Base-by-base conservation (phyloP, 2,888 invertebrate genomes). In the Atrina japonica region DNA sequence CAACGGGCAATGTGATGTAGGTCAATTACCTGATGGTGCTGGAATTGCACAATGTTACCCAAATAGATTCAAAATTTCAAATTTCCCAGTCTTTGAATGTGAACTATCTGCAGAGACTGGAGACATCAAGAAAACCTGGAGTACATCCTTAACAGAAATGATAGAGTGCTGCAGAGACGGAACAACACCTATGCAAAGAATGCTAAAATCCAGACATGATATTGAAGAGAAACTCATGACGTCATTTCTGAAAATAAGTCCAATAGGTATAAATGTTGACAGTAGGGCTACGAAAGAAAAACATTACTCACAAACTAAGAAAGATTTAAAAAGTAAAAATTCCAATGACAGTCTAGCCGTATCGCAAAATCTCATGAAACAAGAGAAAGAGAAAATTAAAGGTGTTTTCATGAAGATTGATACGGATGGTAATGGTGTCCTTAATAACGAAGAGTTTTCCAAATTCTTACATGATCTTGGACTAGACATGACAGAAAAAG, bases 321-420 rank as follows among this genome's bases (percentile, higher is more conserved):
- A 9, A 30, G 18, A 27, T 27, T 6, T n/a, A 16, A 14, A 27
- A 7, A n/a, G n/a, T 11, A 16, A 29, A 27, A 3, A 23, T 29
- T 14, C 2, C 27, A 14, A 14, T 16, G 0, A 18, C 7, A 29
- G 3, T 1, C 21, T 29, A 18, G 29, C 6, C 3, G 25, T 43
- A n/a, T 29, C 11, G 1, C 23, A 40, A 21, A 53, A 58, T 23
- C 29, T 53, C 16, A 21, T 66, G 1, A 55, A 41, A 47, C 52
- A 63, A 3, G 68, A 76, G 41, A 53, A 59, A 29, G 66, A 76
- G 16, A 80, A 70, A 49, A 66, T 80, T 21, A 74, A 76, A 52
- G 66, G 60, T 0, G 60, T 80, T 29, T 80, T 77, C 41, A 55
- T 76, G 52, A 68, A 70, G 52, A 53, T 77, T 18, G 80, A 80